Percentiles rank a stretch among this genome's conserved stretches.
Evolutionary conservation across 2,888 invertebrate genomes (phyloP).

Genomic region (Glyphotaelius pellucidus): DNA sequence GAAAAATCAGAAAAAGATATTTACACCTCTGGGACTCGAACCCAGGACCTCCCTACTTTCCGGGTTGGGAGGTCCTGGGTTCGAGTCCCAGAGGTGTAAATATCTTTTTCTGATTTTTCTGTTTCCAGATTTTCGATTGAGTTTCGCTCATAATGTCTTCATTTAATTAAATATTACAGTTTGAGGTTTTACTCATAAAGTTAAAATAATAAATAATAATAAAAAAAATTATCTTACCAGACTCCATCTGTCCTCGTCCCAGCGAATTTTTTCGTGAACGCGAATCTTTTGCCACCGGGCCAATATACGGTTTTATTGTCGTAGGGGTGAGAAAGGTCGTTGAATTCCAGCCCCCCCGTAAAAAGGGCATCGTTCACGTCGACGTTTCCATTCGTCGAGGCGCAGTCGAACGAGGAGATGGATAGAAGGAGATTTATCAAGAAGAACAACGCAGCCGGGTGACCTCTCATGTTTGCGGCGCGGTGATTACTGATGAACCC

Average conservation of each 20-base stretch:
- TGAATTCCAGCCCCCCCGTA: constrained; percentile 62
- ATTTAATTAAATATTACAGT: no score
- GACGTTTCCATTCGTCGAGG: neutral
- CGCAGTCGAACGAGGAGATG: neutral
- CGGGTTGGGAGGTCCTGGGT: no score
- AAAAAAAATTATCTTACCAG: constrained; percentile 63
- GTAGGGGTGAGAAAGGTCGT: constrained; percentile 63
- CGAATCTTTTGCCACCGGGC: constrained; percentile 61
- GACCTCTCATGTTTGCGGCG: constrained; percentile 49
- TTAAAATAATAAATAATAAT: no score
- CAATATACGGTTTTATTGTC: constrained; percentile 61
- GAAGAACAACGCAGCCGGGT: neutral
- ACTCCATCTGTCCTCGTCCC: constrained; percentile 53
- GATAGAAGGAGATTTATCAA: neutral
- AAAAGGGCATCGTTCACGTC: constrained; percentile 65
- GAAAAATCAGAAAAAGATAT: no score
- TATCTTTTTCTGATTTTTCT: no score
- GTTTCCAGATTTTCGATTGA: no score
- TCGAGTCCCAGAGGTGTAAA: no score
- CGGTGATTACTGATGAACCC: constrained; percentile 25
- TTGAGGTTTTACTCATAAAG: no score
- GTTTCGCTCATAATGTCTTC: no score
- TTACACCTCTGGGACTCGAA: no score
- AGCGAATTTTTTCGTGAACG: constrained; percentile 62
- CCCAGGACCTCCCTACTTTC: no score